These are phyloP conservation scores for Podarcis cretensis DNA, from an alignment of 2,113 vertebrate species.

Conservation along the genomic window DNA sequence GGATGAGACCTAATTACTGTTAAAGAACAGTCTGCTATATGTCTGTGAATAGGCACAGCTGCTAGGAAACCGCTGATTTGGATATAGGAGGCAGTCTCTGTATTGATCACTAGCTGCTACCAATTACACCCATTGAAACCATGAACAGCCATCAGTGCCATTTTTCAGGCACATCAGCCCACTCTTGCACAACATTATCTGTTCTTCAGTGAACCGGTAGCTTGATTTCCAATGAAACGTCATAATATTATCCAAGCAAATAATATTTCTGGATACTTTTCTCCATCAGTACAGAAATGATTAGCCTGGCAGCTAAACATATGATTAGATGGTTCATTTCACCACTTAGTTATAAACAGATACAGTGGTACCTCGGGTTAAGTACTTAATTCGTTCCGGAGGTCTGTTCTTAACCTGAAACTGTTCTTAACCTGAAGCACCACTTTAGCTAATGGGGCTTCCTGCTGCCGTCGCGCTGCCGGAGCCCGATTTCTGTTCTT, in stretches of 20 bases:
- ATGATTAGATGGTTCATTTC: accelerated
- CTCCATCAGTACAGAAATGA: background rate
- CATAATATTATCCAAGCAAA: background rate
- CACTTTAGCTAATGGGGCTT: too few relatives aligned
- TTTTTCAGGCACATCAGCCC: background rate
- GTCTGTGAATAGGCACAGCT: background rate
- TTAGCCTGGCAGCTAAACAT: background rate
- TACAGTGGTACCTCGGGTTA: too few relatives aligned
- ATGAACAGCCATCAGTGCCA: background rate
- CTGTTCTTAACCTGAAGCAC: too few relatives aligned
- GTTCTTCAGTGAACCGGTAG: constrained; percentile 4
- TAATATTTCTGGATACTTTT: background rate
- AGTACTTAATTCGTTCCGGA: too few relatives aligned
- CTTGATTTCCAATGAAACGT: background rate
- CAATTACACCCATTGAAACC: constrained; percentile 2
- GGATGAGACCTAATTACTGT: background rate
- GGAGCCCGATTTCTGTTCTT: too few relatives aligned
- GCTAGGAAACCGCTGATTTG: background rate
- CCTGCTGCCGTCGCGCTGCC: too few relatives aligned
- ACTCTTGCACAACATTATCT: background rate
- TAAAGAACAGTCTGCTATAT: background rate
- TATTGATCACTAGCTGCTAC: background rate
- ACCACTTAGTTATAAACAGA: background rate
- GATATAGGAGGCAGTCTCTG: background rate
- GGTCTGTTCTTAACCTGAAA: too few relatives aligned